Conservation (phyloP, 2,797 vertebrate species). For the Typhlichthys eigenmanni region DNA sequence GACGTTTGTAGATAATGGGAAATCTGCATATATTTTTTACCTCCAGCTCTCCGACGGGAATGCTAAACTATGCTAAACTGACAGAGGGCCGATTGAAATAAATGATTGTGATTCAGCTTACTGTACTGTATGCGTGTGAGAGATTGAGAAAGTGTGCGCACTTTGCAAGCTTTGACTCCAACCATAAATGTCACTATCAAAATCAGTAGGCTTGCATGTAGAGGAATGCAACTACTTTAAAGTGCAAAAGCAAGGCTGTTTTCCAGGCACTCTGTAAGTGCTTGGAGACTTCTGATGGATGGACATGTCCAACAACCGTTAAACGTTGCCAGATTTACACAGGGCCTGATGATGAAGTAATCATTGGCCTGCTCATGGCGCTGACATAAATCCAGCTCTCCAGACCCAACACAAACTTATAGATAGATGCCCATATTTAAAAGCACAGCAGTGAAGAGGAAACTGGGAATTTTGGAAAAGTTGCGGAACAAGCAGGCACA, state of each 20-base stretch:
- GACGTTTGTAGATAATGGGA: constrained; percentile 35
- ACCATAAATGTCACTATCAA: neutral
- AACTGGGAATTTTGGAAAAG: neutral
- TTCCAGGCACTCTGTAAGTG: constrained; percentile 14
- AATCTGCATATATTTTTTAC: constrained; percentile 42
- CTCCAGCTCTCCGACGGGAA: constrained; percentile 48
- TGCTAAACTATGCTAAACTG: constrained; percentile 61
- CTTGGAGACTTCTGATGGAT: constrained; percentile 44
- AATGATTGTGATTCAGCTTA: constrained; percentile 49
- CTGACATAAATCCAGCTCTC: constrained; percentile 45
- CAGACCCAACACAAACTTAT: neutral
- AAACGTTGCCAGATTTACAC: constrained; percentile 49
- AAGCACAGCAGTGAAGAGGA: neutral
- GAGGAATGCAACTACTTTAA: constrained; percentile 8
- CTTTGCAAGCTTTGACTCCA: neutral
- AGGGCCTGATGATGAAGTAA: constrained; percentile 47
- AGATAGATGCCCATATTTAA: neutral
- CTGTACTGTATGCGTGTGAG: constrained; percentile 19
- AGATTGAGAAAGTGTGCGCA: neutral
- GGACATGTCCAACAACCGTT: constrained; percentile 42
- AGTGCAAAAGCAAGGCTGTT: constrained; percentile 14
- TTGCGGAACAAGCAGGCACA: constrained; percentile 31
- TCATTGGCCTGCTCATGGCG: constrained; percentile 38
- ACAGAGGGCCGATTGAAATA: constrained; percentile 61
- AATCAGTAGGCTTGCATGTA: neutral